Conservation (phyloP, 2,888 invertebrate species). For the Epirrhoe alternata region DNA sequence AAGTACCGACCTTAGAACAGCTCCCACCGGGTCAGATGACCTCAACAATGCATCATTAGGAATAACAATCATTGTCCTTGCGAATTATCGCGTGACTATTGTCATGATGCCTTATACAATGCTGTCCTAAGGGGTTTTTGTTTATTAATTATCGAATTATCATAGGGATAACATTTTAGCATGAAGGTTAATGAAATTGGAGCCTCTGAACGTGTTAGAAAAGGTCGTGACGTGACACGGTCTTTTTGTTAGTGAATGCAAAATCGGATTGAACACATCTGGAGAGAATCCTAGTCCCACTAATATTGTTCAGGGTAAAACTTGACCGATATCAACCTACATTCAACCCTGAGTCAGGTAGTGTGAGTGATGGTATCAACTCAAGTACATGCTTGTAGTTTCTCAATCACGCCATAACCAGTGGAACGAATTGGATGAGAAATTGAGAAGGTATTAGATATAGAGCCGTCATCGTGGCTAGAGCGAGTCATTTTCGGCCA, state of each 20-base stretch:
- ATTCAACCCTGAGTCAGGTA: too few relatives aligned
- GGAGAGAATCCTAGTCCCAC: too few relatives aligned
- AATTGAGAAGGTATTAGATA: too few relatives aligned
- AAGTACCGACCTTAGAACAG: slow-evolving; percentile 22
- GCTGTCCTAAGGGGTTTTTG: slow-evolving; percentile 27
- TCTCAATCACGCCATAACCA: too few relatives aligned
- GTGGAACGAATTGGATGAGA: too few relatives aligned
- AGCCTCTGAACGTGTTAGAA: not conserved
- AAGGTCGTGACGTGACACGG: not conserved
- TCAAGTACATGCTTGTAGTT: too few relatives aligned
- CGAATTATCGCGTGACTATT: slow-evolving; percentile 42
- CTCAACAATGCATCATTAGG: slow-evolving; percentile 44
- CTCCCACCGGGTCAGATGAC: slow-evolving; percentile 39
- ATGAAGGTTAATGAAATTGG: not conserved
- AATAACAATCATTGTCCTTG: slow-evolving; percentile 49
- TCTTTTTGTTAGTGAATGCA: not conserved
- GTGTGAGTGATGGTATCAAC: too few relatives aligned
- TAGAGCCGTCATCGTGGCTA: too few relatives aligned
- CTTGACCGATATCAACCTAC: too few relatives aligned
- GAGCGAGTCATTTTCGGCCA: not conserved
- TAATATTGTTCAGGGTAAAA: too few relatives aligned
- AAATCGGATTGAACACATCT: too few relatives aligned
- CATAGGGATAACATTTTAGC: not conserved
- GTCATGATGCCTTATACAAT: slow-evolving; percentile 35
- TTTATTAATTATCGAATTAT: slow-evolving; percentile 3